A percentile compares a stretch with the other conserved stretches of the same genome.
Conservation (phyloP, 2,797 vertebrate genomes). For the Artibeus lituratus region DNA sequence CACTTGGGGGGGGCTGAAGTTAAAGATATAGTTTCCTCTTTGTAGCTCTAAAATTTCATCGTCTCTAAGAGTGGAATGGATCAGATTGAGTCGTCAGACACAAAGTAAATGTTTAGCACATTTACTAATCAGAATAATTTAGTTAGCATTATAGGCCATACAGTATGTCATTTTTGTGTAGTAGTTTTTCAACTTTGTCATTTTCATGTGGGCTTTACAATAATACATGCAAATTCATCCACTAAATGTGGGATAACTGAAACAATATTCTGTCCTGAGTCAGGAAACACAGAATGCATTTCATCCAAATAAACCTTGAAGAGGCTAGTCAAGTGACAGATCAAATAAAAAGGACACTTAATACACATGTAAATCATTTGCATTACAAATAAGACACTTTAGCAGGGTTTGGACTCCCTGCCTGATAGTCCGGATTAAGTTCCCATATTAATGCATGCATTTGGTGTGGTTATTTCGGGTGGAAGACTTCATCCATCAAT, state of each 20-base stretch:
- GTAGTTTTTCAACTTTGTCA: constrained; percentile 17
- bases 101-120: not conserved
- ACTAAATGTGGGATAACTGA: not conserved
- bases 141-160: constrained; percentile 10
- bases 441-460: constrained; percentile 83
- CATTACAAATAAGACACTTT: constrained; percentile 83
- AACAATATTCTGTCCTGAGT: constrained; percentile 40
- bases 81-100: constrained; percentile 12
- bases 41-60: not conserved
- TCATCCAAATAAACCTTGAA: constrained; percentile 70
- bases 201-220: not conserved
- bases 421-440: constrained; percentile 78
- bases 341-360: constrained; percentile 82
- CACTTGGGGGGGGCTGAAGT: not conserved
- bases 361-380: constrained; percentile 83
- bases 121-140: not conserved
- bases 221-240: not conserved
- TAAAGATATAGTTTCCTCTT: not conserved
- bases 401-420: constrained; percentile 75
- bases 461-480: constrained; percentile 85
- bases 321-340: constrained; percentile 78
- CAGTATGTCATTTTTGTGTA: not conserved
- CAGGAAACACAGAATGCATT: constrained; percentile 62
- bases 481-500: constrained; percentile 83
- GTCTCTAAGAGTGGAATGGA: not conserved